phyloP scores from a whole-genome alignment of 2,797 vertebrate genomes.

The Bradypodion pumilum region DNA sequence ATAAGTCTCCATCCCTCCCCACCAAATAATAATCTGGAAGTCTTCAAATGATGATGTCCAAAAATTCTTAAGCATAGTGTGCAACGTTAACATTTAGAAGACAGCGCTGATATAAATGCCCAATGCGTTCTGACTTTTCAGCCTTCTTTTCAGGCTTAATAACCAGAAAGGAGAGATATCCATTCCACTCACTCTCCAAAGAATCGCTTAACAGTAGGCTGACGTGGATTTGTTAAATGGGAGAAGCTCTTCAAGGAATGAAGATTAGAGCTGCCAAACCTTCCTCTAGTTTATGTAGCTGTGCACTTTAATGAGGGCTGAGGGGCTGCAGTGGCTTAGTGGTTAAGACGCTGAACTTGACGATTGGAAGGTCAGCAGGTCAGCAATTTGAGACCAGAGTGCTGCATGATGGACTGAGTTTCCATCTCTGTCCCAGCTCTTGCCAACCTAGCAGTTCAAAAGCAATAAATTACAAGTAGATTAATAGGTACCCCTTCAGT shows the following conservation, averaged over 20 bases:
- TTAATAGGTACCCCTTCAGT: too few species aligned
- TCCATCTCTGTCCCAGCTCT: too few species aligned
- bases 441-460: too few species aligned
- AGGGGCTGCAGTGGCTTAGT: too few species aligned
- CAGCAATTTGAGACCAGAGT: too few species aligned
- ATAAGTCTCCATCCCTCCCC: neutral
- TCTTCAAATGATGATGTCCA: neutral
- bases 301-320: neutral
- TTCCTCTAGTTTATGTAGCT: neutral
- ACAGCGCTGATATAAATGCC: neutral
- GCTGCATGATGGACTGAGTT: too few species aligned
- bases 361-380: too few species aligned
- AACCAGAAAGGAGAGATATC: slow-evolving; percentile 7
- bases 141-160: neutral
- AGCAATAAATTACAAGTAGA: too few species aligned
- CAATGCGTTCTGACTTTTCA: neutral
- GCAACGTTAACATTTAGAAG: neutral
- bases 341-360: too few species aligned
- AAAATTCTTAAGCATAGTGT: neutral
- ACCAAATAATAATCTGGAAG: neutral
- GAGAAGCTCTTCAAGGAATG: neutral
- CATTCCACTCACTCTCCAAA: neutral
- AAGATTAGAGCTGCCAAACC: neutral
- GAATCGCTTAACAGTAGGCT: neutral
- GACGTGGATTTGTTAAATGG: neutral